Conservation (phyloP, 2,888 invertebrate genomes). For the Noctua pronuba region DNA sequence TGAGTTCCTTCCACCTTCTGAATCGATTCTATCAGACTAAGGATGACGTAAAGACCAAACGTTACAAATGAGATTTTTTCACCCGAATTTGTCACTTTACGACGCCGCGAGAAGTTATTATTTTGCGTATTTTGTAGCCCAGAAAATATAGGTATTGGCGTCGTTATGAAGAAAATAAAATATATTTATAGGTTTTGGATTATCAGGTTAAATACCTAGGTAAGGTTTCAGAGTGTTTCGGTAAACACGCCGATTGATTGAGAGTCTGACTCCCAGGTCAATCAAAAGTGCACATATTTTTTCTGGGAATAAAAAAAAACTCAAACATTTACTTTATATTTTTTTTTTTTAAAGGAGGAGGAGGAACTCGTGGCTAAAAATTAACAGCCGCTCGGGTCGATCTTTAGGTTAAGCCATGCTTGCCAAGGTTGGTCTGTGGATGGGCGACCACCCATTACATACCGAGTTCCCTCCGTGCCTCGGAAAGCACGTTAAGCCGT, state of each 20-base stretch:
- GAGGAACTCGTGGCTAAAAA: no score
- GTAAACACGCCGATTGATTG: neutral
- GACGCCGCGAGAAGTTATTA: neutral
- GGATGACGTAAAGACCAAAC: neutral
- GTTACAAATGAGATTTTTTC: neutral
- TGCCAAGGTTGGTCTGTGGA: no score
- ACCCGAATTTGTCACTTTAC: slow-evolving; percentile 5
- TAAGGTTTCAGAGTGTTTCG: slow-evolving; percentile 11
- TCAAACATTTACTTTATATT: slow-evolving; percentile 2
- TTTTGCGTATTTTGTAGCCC: neutral
- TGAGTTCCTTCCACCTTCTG: neutral
- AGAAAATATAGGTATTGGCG: neutral
- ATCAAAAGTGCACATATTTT: slow-evolving; percentile 7
- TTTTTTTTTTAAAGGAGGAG: no score
- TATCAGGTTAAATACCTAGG: neutral
- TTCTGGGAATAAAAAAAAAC: neutral
- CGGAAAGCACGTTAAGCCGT: no score
- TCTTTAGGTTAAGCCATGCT: no score
- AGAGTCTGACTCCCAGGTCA: neutral
- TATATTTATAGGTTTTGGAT: neutral
- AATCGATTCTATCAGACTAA: neutral
- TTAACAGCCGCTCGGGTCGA: no score
- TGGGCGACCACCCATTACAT: no score
- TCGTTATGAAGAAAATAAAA: neutral
- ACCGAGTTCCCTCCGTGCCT: no score